A percentile compares a stretch with the other conserved stretches of the same genome.
Evolutionary conservation across 2,797 vertebrate species (phyloP).

Genomic region (Carcharodon carcharias): DNA sequence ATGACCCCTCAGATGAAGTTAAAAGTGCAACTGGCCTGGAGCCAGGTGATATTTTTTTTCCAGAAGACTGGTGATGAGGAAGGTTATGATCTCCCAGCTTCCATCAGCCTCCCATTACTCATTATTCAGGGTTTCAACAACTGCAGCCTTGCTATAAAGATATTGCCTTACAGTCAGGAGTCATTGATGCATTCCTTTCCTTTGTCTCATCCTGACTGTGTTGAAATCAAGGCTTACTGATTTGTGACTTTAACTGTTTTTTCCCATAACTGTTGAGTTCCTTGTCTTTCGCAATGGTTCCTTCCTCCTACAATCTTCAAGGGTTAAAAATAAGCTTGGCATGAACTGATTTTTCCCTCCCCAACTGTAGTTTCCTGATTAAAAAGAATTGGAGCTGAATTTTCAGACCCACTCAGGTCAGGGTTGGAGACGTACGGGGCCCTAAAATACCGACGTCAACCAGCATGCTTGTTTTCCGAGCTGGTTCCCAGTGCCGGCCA

Average conservation of each 20-base stretch:
- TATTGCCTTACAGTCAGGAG: constrained; percentile 2
- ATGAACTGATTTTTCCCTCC: neutral
- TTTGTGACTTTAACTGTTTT: neutral
- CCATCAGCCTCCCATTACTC: neutral
- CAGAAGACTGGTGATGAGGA: no score
- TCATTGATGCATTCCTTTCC: neutral
- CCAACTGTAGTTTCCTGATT: neutral
- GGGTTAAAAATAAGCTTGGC: neutral
- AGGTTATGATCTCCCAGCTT: neutral
- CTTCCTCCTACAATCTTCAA: neutral
- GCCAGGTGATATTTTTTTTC: neutral
- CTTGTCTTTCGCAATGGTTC: neutral
- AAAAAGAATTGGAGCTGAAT: neutral
- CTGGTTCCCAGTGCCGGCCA: no score
- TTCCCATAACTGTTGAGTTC: neutral
- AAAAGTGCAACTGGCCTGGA: constrained; percentile 21
- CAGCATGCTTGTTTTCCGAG: no score
- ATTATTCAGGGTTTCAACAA: neutral
- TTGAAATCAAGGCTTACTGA: neutral
- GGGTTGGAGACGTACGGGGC: no score
- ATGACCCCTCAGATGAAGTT: constrained; percentile 6
- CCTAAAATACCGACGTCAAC: no score
- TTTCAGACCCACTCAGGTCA: no score
- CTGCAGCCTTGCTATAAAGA: neutral
- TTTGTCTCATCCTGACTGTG: neutral